Base-by-base conservation (phyloP, 2,797 vertebrate genomes). In the Hippopotamyrus pictus region DNA sequence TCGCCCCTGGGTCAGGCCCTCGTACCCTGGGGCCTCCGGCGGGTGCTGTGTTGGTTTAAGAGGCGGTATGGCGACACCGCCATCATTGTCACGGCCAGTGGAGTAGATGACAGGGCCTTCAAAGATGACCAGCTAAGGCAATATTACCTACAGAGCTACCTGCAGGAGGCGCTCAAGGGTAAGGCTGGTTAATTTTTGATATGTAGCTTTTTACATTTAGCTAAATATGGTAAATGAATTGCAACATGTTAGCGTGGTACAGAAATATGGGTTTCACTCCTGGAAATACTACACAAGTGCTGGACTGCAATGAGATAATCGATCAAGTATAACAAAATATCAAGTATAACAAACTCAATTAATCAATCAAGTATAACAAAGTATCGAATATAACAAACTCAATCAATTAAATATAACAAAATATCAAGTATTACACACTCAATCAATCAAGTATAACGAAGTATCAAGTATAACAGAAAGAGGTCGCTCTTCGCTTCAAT, bases 91-190 rank as follows among this genome's bases (percentile, higher is more conserved):
- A 99, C 97, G 0, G 97, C 97, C 29, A 98, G 94, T 0, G 98
- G 99, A 89, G 93, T 99, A 44, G 98, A 98, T 11, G 99, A 99
- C 91, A 96, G 93, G 22, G 95, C 97, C 53, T 91, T 93, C 46
- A 91, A 95, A 29, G 94, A 97, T 0, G 98, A 99, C 89, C 94
- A 92, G 88, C 93, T 99, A 84, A 96, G 98, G 57, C 96, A 97
- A 90, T 95, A 95, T 89, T 99, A 98, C 92, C 88, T 99, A 88
- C 95, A 92, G 92, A 96, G 93, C 89, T 98, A 99, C 1, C 11
- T 97, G 88, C 97, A 97, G 92, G 98, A 99, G 90, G 95, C 97
- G 5, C 95, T 99, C 79, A 98, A 98, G 96, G 98, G 99, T 99
- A 91, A 95, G 96, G 90, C 50, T 8, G 5, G 14, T 57, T 14